Evolutionary conservation across 2,888 invertebrate genomes (phyloP).

Genomic region (Xylophagus ater): DNA sequence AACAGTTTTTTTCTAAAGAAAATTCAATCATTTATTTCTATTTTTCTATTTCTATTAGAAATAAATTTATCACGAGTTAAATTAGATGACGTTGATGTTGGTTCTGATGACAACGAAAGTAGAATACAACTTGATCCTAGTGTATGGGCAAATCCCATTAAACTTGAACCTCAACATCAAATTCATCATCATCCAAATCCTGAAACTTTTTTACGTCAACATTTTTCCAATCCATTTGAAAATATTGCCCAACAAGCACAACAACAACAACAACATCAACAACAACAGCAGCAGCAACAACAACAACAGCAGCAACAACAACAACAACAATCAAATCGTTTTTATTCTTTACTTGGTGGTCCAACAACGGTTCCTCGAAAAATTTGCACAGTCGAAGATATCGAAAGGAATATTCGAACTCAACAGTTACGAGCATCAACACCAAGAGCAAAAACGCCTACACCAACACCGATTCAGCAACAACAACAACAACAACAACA

Average conservation of each 20-base stretch:
- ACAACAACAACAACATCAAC: constrained; percentile 18
- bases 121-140: constrained; percentile 37
- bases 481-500: constrained; percentile 15
- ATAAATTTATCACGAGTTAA: constrained; percentile 35
- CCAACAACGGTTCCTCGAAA: constrained; percentile 24
- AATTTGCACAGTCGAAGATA: constrained; percentile 37
- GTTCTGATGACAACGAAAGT: constrained; percentile 30
- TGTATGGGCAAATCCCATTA: constrained; percentile 41
- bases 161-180: constrained; percentile 21
- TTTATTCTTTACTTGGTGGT: constrained; percentile 23
- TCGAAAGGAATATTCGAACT: constrained; percentile 35
- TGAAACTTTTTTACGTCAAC: constrained; percentile 28
- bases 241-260: constrained; percentile 1
- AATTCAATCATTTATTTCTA: background rate
- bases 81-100: constrained; percentile 35
- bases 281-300: constrained; percentile 17
- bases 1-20: constrained; percentile 2
- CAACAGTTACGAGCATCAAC: constrained; percentile 27
- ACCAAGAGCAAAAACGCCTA: constrained; percentile 10
- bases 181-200: constrained; percentile 21
- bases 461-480: constrained; percentile 14
- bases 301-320: constrained; percentile 12
- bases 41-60: constrained; percentile 21
- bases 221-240: constrained; percentile 26
- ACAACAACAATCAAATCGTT: constrained; percentile 13